These are phyloP conservation scores for Tenualosa ilisha DNA, from an alignment of 2,797 vertebrate genomes.

Conservation along the genomic window DNA sequence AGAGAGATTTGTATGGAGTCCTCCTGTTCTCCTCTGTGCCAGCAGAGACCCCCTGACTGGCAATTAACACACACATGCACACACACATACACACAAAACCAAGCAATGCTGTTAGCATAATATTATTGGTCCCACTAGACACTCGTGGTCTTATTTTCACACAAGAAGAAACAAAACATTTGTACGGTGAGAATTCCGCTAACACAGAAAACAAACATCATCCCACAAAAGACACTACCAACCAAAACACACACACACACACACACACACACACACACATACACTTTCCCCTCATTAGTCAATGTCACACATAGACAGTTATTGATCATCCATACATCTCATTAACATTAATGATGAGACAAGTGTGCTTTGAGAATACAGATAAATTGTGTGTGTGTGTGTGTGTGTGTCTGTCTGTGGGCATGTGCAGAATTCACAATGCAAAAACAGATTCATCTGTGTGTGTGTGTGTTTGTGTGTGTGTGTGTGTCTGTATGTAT, in stretches of 20 bases:
- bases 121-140: no score
- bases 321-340: conserved; percentile 37
- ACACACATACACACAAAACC: no score
- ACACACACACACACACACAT: background rate
- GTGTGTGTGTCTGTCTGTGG: background rate
- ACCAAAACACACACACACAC: no score
- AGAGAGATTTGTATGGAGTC: no score
- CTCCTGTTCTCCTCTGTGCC: no score
- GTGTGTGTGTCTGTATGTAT: conserved; percentile 21
- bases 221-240: background rate
- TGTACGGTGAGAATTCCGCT: no score
- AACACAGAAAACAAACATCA: background rate
- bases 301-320: conserved; percentile 25
- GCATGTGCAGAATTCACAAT: no score
- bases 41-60: no score
- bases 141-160: no score
- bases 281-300: conserved; percentile 23
- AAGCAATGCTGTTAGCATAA: no score
- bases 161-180: no score
- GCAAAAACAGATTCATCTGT: background rate
- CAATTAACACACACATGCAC: background rate
- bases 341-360: conserved; percentile 27
- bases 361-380: no score
- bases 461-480: conserved; percentile 26
- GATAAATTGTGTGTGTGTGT: background rate